Evolutionary conservation across 2,797 vertebrate species (phyloP).

Genomic region (Merluccius polli): DNA sequence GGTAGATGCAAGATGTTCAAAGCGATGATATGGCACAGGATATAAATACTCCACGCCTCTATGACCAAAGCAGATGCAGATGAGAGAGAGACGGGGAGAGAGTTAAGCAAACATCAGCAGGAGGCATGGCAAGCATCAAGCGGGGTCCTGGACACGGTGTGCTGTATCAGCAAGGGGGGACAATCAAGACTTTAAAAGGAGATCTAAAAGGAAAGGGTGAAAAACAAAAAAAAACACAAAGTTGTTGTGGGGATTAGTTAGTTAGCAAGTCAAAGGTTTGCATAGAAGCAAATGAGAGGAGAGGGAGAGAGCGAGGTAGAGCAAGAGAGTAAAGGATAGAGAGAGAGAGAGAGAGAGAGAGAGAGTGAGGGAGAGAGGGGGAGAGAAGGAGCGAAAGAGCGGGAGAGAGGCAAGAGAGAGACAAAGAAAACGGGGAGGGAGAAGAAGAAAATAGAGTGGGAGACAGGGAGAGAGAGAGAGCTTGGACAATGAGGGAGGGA

Average conservation of each 20-base stretch:
- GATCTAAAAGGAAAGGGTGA: not conserved
- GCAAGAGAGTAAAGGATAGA: too few species aligned
- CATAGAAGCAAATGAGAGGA: not conserved
- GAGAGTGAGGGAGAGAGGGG: too few species aligned
- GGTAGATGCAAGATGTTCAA: too few species aligned
- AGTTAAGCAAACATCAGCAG: not conserved
- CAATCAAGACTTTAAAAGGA: not conserved
- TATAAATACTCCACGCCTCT: too few species aligned
- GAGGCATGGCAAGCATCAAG: not conserved
- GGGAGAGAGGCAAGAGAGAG: not conserved
- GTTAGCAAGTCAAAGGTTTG: not conserved
- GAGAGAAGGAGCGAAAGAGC: slow-evolving; percentile 7
- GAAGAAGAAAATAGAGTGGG: not conserved
- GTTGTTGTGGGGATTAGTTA: too few species aligned
- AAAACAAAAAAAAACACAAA: too few species aligned
- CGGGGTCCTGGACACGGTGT: not conserved
- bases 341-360: not conserved
- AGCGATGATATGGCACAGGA: too few species aligned
- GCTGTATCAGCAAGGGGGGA: not conserved
- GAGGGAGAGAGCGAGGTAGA: not conserved
- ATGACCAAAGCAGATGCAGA: too few species aligned
- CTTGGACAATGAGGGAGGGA: not conserved
- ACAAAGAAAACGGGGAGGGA: not conserved
- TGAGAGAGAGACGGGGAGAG: not conserved
- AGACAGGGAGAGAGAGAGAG: slow-evolving; percentile 26